A percentile compares a stretch with the other conserved stretches of the same genome.
These are phyloP conservation scores for Percopsis transmontana DNA, from an alignment of 2,113 vertebrate genomes.

Conservation along the genomic window DNA sequence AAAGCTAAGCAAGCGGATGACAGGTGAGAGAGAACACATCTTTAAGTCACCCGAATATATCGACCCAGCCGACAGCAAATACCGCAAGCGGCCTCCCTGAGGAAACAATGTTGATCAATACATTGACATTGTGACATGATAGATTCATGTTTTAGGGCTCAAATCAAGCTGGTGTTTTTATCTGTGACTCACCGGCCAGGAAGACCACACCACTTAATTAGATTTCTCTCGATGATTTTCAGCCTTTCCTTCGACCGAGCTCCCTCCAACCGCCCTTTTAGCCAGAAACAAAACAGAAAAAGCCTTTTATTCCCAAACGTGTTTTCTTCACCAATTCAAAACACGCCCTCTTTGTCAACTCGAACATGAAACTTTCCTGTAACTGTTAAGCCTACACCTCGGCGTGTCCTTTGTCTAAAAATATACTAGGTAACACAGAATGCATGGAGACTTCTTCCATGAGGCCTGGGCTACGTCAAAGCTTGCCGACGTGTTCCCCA, in stretches of 20 bases:
- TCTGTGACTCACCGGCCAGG: constrained; percentile 57
- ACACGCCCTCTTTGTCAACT: neutral
- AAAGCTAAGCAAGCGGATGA: constrained; percentile 30
- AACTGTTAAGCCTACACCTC: too few relatives aligned
- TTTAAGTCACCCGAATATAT: constrained; percentile 35
- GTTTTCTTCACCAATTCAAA: neutral
- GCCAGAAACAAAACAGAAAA: neutral
- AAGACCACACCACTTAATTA: constrained; percentile 46
- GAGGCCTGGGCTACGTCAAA: constrained; percentile 55
- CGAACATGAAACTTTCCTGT: neutral
- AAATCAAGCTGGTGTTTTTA: constrained; percentile 59
- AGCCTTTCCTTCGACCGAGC: constrained; percentile 22
- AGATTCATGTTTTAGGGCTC: constrained; percentile 48
- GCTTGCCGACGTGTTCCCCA: constrained; percentile 62
- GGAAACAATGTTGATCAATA: constrained; percentile 55
- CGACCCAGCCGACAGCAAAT: constrained; percentile 19
- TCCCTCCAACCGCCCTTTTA: constrained; percentile 6
- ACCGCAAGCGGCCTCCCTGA: constrained; percentile 30
- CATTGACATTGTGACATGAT: constrained; percentile 62
- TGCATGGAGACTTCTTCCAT: constrained; percentile 44
- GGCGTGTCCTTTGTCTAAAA: neutral
- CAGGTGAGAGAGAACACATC: neutral
- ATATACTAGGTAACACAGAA: constrained; percentile 16
- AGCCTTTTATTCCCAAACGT: neutral
- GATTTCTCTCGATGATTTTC: constrained; percentile 44